phyloP scores from a whole-genome alignment of 2,797 vertebrate species.

The Chiroxiphia lanceolata region DNA sequence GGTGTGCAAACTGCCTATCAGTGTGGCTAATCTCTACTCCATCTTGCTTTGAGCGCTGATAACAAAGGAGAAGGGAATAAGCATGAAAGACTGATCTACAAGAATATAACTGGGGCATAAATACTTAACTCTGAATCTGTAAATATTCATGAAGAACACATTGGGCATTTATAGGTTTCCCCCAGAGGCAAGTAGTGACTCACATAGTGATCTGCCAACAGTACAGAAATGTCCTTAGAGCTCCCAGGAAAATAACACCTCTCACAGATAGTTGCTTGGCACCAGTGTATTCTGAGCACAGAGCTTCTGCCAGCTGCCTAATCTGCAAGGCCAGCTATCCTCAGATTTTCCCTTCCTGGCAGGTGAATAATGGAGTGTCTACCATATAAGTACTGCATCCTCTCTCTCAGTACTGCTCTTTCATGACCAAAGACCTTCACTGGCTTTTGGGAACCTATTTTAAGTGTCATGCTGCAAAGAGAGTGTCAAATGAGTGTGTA shows the following conservation, averaged over 20 bases:
- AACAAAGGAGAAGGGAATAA: background rate
- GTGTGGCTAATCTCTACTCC: background rate
- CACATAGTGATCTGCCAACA: background rate
- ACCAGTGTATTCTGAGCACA: background rate
- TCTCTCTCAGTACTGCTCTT: background rate
- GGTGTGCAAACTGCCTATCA: background rate
- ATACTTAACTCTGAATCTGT: background rate
- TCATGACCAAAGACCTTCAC: background rate
- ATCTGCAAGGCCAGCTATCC: background rate
- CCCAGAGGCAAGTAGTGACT: background rate
- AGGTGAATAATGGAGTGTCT: background rate
- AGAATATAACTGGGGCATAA: background rate
- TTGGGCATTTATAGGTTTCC: background rate
- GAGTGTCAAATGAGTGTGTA: background rate
- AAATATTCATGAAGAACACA: conserved; percentile 15
- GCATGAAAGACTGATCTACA: background rate
- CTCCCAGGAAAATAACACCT: background rate
- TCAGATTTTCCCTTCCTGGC: background rate
- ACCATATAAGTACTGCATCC: background rate
- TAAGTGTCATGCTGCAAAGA: background rate
- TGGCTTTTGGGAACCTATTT: background rate
- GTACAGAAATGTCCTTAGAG: background rate
- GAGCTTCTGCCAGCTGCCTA: background rate
- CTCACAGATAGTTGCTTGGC: background rate
- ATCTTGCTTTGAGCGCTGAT: fast-evolving